Conservation (phyloP, 2,113 vertebrate species). For the Pterocles gutturalis region DNA sequence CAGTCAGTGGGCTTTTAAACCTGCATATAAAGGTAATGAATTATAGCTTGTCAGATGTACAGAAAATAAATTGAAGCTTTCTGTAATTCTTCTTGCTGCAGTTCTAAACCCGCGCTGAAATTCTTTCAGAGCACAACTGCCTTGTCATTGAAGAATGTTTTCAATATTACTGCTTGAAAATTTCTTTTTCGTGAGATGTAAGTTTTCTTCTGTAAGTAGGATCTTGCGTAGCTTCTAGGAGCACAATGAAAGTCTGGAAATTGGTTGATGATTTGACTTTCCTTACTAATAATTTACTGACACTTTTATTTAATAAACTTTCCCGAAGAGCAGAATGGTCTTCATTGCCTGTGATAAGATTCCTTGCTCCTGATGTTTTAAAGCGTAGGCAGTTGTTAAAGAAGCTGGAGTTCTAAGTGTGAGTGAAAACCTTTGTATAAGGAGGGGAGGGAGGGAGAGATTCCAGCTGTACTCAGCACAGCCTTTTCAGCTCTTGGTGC, state of each 20-base stretch:
- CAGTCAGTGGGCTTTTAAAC: neutral
- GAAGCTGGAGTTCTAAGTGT: neutral
- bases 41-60: neutral
- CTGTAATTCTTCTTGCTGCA: neutral
- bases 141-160: neutral
- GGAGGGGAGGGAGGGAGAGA: neutral
- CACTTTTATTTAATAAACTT: neutral
- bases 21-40: neutral
- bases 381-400: neutral
- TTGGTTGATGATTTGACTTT: neutral
- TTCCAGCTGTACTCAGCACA: fast-evolving
- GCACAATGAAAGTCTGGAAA: neutral
- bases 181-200: neutral
- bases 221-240: neutral
- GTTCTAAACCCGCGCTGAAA: neutral
- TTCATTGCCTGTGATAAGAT: neutral
- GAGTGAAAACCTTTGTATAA: neutral
- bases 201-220: neutral
- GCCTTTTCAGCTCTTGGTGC: neutral
- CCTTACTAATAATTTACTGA: neutral
- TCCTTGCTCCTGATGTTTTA: neutral
- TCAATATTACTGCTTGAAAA: neutral
- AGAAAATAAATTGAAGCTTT: neutral
- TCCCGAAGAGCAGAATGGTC: neutral
- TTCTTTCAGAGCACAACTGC: neutral